phyloP scores from a whole-genome alignment of 2,888 invertebrate genomes.

The Eilema caniola region DNA sequence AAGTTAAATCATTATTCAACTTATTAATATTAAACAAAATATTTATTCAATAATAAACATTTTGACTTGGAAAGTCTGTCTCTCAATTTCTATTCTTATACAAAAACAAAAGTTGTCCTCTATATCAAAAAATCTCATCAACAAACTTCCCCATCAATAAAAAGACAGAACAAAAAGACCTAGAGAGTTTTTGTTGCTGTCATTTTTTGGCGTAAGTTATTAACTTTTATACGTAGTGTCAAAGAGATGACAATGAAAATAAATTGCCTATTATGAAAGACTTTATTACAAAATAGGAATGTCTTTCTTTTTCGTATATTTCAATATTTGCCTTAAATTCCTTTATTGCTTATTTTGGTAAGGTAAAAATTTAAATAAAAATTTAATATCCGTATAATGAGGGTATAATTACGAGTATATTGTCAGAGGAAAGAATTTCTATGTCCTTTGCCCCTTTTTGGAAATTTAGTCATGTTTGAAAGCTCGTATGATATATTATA shows the following conservation, averaged over 20 bases:
- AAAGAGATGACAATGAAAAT: slow-evolving; percentile 51
- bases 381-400: background rate
- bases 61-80: background rate
- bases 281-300: slow-evolving; percentile 41
- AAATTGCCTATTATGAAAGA: slow-evolving; percentile 52
- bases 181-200: slow-evolving; percentile 34
- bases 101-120: background rate
- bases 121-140: slow-evolving; percentile 1
- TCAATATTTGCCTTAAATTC: slow-evolving; percentile 18
- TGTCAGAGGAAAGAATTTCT: background rate
- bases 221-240: slow-evolving; percentile 54
- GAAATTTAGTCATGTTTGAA: background rate
- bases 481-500: background rate
- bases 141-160: slow-evolving; percentile 4
- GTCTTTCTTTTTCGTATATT: slow-evolving; percentile 32
- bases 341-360: slow-evolving; percentile 1
- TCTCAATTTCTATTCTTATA: slow-evolving; percentile 4
- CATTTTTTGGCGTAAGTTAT: slow-evolving; percentile 39
- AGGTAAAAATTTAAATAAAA: slow-evolving; percentile 1
- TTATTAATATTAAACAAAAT: slow-evolving; percentile 3
- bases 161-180: slow-evolving; percentile 17
- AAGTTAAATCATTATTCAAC: too few species aligned
- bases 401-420: background rate
- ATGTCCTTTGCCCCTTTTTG: background rate
- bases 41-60: background rate